A percentile compares a stretch with the other conserved stretches of the same genome.
These are phyloP conservation scores for Carduelis carduelis DNA, from an alignment of 2,797 vertebrate genomes.

Conservation along the genomic window DNA sequence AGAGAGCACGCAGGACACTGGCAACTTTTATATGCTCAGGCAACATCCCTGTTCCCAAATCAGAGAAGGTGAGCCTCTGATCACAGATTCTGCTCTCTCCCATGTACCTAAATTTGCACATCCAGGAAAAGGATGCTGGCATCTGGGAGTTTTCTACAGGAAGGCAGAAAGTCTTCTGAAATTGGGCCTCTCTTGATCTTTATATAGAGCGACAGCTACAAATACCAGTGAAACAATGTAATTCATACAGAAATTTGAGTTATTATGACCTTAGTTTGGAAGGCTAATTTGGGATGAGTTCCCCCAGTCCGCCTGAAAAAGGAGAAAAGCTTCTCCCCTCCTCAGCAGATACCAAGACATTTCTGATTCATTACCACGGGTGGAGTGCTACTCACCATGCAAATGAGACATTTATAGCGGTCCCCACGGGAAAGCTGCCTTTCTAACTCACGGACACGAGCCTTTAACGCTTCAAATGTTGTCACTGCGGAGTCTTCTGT, in stretches of 20 bases:
- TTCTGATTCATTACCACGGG: slow-evolving; percentile 66
- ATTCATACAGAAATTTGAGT: neutral
- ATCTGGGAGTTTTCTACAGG: neutral
- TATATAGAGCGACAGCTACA: neutral
- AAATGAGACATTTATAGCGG: slow-evolving; percentile 99
- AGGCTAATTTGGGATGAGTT: neutral
- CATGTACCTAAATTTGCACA: neutral
- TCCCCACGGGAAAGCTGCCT: slow-evolving; percentile 97
- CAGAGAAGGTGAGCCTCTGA: neutral
- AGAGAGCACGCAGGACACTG: neutral
- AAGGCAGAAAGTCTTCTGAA: neutral
- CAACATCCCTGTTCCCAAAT: neutral
- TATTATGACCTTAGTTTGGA: neutral
- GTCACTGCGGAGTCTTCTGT: slow-evolving; percentile 97
- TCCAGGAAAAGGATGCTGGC: neutral
- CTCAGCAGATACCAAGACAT: slow-evolving; percentile 22
- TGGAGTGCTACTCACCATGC: slow-evolving; percentile 88
- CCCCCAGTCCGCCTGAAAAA: neutral
- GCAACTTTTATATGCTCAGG: neutral
- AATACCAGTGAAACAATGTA: neutral
- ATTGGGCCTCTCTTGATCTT: neutral
- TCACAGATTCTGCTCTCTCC: neutral
- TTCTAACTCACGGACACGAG: slow-evolving; percentile 97
- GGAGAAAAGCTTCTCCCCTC: neutral
- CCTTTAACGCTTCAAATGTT: slow-evolving; percentile 98